These are phyloP conservation scores for Dasypogon diadema DNA, from an alignment of 2,888 invertebrate species.

Conservation along the genomic window DNA sequence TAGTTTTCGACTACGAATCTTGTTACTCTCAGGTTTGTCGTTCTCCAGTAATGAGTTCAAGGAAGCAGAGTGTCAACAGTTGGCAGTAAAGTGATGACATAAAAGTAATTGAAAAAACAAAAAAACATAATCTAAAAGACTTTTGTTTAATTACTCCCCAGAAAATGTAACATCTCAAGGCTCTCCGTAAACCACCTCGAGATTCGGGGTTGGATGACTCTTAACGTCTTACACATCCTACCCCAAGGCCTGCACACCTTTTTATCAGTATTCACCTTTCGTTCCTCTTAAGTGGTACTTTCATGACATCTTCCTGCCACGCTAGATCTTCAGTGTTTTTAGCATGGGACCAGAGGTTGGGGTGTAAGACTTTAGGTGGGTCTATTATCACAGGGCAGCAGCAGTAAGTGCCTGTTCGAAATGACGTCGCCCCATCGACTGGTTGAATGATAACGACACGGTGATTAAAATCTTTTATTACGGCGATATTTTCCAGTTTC, in stretches of 20 bases:
- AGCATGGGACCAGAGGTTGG: constrained; percentile 4
- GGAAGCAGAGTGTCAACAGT: constrained; percentile 17
- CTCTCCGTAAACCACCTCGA: constrained; percentile 19
- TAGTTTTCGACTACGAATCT: background rate
- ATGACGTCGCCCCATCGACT: constrained; percentile 19
- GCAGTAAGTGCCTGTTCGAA: constrained; percentile 24
- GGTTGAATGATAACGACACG: constrained; percentile 52
- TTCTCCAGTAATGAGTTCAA: constrained; percentile 1
- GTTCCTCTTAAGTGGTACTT: constrained; percentile 27
- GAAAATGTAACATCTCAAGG: constrained; percentile 53
- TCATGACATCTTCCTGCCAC: constrained; percentile 2
- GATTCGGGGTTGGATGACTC: constrained; percentile 29
- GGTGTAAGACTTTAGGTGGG: constrained; percentile 48
- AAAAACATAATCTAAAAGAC: constrained; percentile 55
- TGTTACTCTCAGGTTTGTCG: constrained; percentile 7
- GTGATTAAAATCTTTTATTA: constrained; percentile 53
- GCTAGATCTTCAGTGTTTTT: no score
- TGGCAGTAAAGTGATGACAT: constrained; percentile 34
- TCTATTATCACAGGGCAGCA: constrained; percentile 44
- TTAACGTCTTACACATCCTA: background rate
- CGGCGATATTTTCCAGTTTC: constrained; percentile 44
- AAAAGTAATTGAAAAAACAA: constrained; percentile 41
- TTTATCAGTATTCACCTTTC: constrained; percentile 6
- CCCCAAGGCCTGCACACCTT: background rate
- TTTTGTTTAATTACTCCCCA: constrained; percentile 57